Evolutionary conservation across 2,888 invertebrate genomes (phyloP), one percentile per base, ranked within the genome.

Genomic region (Andrena bucephala): DNA sequence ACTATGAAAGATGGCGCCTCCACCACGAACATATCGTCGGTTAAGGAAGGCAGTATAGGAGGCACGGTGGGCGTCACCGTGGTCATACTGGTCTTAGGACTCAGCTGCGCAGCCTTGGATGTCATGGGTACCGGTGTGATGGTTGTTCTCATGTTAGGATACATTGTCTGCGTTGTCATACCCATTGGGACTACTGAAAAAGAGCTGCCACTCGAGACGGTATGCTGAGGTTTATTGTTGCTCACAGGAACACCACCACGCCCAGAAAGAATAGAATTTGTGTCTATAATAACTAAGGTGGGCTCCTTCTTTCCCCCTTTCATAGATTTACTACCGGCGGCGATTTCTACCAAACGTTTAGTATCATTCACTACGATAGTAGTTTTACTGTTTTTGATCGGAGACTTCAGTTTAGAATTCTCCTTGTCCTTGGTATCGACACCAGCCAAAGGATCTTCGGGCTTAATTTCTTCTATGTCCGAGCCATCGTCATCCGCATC

Each of bases 1-100:
- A 98, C 98, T 92, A 98, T 98, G 92, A 98, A 98, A 29, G 98
- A 98, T 6, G 98, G 98, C 36, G 98, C 98, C 94, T 98, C 98
- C 10, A 98, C 97, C 13, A 98, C 98, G 93, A 97, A 98, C 97
- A 98, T 98, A 90, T 98, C 98, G 93, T 98, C 98, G 27, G 98
- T 98, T 31, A 98, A 94, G 7, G 97, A 97, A 0, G 98, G 98
- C 88, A 98, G 94, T 84, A 98, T 96, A 50, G 96, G 96, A 54
- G 96, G 95, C 94, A 92, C 95, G 0, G 89, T 63, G 10, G 89
- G 94, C 79, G 84, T 93, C 31, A 88, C 85, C 79, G 93, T 89
- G 88, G 89, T 79, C 87, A 87, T 84, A 50, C 89, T 86, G 29
- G 93, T 89, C 75, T 93, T 94, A 8, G 92, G 90, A 62, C 90